These are phyloP conservation scores for Stomatorhinus walkeri DNA, from an alignment of 2,797 vertebrate species.

Conservation along the genomic window DNA sequence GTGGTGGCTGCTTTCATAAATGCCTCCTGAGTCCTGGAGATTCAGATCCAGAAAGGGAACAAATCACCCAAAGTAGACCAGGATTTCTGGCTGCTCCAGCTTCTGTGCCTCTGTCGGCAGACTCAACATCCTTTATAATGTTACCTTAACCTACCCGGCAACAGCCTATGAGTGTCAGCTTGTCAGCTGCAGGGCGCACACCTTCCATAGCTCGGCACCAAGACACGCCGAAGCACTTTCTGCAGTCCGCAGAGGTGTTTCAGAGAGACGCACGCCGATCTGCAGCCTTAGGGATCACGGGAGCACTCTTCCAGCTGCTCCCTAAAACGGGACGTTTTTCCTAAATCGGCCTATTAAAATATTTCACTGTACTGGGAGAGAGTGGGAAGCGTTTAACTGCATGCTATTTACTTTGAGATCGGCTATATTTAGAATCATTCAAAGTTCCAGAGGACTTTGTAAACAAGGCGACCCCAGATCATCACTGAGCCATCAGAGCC, in stretches of 20 bases:
- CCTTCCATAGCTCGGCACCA: not conserved
- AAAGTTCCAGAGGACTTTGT: not conserved
- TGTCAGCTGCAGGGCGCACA: not conserved
- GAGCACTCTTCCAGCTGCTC: not conserved
- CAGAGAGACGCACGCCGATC: not conserved
- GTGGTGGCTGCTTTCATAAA: not conserved
- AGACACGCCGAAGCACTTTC: not conserved
- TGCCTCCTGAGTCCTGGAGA: not conserved
- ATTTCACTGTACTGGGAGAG: not conserved
- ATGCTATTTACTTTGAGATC: not conserved
- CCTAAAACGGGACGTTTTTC: not conserved
- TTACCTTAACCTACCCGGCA: not conserved
- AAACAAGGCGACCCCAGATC: not conserved
- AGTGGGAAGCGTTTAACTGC: not conserved
- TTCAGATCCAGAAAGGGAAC: not conserved
- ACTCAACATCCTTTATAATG: not conserved
- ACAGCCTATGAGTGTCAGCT: not conserved
- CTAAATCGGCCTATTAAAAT: not conserved
- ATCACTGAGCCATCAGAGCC: not conserved
- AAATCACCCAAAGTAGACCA: not conserved
- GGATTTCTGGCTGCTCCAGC: not conserved
- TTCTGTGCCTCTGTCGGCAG: not conserved
- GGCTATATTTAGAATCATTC: not conserved
- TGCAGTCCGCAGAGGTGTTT: not conserved
- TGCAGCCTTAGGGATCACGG: not conserved